Base-by-base conservation (phyloP, 2,113 vertebrate species). In the Notechis scutatus region DNA sequence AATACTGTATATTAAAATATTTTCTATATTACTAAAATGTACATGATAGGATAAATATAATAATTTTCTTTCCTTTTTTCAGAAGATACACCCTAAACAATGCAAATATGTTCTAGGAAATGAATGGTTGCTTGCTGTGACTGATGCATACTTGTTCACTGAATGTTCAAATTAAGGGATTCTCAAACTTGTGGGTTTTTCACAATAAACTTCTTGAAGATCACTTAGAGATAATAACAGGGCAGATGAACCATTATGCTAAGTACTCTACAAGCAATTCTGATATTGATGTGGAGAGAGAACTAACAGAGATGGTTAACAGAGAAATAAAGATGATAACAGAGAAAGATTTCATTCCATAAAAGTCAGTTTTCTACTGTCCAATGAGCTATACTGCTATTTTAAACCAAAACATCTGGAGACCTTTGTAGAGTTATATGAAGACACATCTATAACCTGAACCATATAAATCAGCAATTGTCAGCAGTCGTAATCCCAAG, bases 211-310 rank as follows among this genome's bases (percentile, higher is more conserved):
- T 52, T 52, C 55, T 90, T 85, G 88, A 90, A 59, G 88, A 59
- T 57, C 61, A 42, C 92, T 47, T 50, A 90, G 45, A 81, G 88
- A 93, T 93, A 93, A 93, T 93, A 90, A 93, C 4, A 87, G 88
- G 92, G 55, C 29, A 34, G 50, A 64, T 23, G 88, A 87, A 93
- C 45, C 55, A 87, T 93, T 86, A 93, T 93, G 92, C 88, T 93
- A 64, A 93, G 74, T 90, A 86, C 88, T 85, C 92, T 50, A 47
- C 81, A 90, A 81, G 56, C 50, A 64, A 47, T 86, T 90, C 29
- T 90, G 23, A 7, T n/a, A 52, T 34, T 87, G 88, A 93, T 90
- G 89, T 39, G 74, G 74, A 81, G 34, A 81, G 18, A 81, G 74
- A 81, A 23, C 34, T 81, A 81, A 42, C 29, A 69, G 64, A 18